Evolutionary conservation across 2,797 vertebrate genomes (phyloP).

Genomic region (Phataginus tetradactyla): DNA sequence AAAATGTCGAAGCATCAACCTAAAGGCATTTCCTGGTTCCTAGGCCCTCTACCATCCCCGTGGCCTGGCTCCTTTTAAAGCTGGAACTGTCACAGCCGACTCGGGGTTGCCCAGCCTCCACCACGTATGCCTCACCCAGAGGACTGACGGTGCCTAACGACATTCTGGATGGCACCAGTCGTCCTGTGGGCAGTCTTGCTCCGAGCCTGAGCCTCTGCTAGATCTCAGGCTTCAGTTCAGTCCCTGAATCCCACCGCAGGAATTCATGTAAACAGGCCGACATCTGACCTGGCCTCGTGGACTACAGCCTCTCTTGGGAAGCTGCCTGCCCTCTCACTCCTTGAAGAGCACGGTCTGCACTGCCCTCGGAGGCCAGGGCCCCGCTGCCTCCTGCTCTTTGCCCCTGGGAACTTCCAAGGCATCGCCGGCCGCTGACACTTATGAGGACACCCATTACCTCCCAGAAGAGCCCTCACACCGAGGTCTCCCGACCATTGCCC

Average conservation of each 20-base stretch:
- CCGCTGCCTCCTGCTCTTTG: neutral
- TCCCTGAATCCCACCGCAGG: neutral
- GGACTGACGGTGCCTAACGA: neutral
- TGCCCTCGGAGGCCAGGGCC: neutral
- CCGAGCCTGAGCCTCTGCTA: neutral
- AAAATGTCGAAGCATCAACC: neutral
- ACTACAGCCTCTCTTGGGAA: neutral
- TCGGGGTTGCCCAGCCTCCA: neutral
- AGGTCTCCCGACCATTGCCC: neutral
- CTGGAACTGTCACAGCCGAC: neutral
- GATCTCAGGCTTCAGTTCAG: neutral
- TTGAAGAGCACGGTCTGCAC: neutral
- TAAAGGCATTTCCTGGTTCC: neutral
- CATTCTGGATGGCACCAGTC: neutral
- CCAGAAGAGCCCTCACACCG: neutral
- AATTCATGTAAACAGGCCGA: too few species aligned
- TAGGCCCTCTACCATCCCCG: neutral
- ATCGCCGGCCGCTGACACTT: neutral
- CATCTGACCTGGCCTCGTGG: neutral
- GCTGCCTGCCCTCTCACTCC: fast-evolving
- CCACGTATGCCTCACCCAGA: neutral
- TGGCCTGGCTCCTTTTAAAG: neutral
- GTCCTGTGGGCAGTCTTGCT: neutral
- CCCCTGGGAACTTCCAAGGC: neutral
- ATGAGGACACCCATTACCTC: neutral